Base-by-base conservation (phyloP, 2,888 invertebrate genomes). In the Erannis defoliaria region DNA sequence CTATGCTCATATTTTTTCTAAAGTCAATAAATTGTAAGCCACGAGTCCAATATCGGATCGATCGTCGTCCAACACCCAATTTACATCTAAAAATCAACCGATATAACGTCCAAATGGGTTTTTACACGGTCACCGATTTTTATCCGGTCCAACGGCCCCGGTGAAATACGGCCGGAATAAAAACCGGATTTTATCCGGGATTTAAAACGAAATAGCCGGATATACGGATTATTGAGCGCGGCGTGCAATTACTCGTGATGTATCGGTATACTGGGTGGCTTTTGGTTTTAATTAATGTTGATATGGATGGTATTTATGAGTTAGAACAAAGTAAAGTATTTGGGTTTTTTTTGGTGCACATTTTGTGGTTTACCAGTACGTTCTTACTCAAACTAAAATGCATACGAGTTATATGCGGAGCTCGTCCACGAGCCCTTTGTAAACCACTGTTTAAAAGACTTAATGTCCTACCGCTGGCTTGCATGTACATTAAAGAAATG, bases 61-160 rank as follows among this genome's bases (percentile, higher is more conserved):
- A 31, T 54, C 12, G 29, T 54, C 33, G 14, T 53, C 48, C 21
- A 26, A 50, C 29, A 48, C 18, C 51, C 51, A 68, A 63, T 66
- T 66, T 62, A 66, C 64, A 70, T 66, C 42, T 40, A 46, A 66
- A 70, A 65, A 66, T 63, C 59, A 62, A 45, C 62, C 68, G 53
- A 42, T 62, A 62, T 54, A 55, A 16, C 54, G 59, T 53, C 63
- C 45, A 64, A 72, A 69, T 67, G 62, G 67, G 72, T 68, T 70
- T 67, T 66, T 64, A 71, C 65, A 73, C 64, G 64, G 67, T 66
- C 66, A 63, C 54, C 66, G 59, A 55, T 68, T 70, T 70, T 70
- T 64, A 69, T 61, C 59, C 61, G 69, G 56, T 50, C 51, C 57
- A 38, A 8, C 42, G 61, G 33, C 14, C 29, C 43, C 59, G 61